Conservation (phyloP, 1,140 invertebrate species). For the Dendroctonus valens region DNA sequence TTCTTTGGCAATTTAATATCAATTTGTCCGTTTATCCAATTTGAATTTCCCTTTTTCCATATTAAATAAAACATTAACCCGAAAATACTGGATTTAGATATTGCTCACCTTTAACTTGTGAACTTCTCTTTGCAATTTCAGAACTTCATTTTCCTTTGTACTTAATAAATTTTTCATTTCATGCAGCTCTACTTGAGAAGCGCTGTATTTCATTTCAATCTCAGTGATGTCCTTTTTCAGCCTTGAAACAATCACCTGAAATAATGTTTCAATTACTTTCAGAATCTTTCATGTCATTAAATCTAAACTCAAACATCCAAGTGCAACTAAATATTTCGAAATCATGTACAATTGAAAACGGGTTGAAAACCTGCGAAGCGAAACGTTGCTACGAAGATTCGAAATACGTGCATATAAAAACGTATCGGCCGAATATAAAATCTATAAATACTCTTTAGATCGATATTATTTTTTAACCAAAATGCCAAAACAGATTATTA, state of each 20-base stretch:
- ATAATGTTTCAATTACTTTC: neutral
- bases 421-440: no score
- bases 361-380: no score
- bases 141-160: constrained; percentile 51
- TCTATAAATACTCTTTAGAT: no score
- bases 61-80: neutral
- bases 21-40: neutral
- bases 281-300: no score
- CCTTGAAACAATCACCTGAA: constrained; percentile 41
- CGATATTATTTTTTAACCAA: no score
- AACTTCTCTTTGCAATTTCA: constrained; percentile 58
- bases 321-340: no score
- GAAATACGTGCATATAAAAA: no score
- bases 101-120: constrained; percentile 61
- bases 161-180: constrained; percentile 48
- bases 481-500: no score
- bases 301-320: no score
- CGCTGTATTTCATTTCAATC: constrained; percentile 45
- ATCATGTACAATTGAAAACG: no score
- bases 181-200: constrained; percentile 46
- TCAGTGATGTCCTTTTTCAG: constrained; percentile 50
- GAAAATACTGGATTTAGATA: neutral
- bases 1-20: neutral
- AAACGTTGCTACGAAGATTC: no score
- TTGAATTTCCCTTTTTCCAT: neutral